A percentile compares a stretch with the other conserved stretches of the same genome.
Evolutionary conservation across 2,113 vertebrate species (phyloP).

Genomic region (Lagopus muta): DNA sequence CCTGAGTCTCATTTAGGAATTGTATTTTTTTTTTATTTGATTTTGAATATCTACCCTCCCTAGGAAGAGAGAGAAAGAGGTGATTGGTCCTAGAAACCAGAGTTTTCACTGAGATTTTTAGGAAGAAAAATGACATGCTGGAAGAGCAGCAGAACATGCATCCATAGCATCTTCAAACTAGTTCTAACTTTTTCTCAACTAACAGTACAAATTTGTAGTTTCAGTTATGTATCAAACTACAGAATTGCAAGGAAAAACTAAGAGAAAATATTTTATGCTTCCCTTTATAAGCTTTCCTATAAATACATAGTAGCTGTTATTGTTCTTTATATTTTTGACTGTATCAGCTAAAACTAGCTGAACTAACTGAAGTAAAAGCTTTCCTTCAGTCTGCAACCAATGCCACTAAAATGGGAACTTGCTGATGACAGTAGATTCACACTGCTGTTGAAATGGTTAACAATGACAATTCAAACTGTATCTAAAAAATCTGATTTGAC

Average conservation of each 20-base stretch:
- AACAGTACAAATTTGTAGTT: neutral
- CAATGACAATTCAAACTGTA: neutral
- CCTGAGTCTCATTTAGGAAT: neutral
- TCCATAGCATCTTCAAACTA: neutral
- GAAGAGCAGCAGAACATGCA: rapidly evolving
- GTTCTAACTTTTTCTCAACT: neutral
- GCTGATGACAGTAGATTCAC: neutral
- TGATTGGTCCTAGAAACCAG: neutral
- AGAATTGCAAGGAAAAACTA: neutral
- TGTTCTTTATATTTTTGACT: neutral
- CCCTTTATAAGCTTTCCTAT: neutral
- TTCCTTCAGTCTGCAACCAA: neutral
- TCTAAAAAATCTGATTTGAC: neutral
- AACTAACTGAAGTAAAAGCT: neutral
- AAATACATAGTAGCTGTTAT: neutral
- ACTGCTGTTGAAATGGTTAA: neutral
- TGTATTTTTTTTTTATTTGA: neutral
- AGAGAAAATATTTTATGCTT: neutral
- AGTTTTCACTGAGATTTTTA: neutral
- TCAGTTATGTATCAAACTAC: neutral
- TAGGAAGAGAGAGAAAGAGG: neutral
- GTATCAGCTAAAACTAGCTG: neutral
- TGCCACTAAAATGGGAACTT: neutral
- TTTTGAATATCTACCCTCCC: neutral
- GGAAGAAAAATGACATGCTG: neutral